phyloP scores from a whole-genome alignment of 2,888 invertebrate species.

The Pandemis corylana region DNA sequence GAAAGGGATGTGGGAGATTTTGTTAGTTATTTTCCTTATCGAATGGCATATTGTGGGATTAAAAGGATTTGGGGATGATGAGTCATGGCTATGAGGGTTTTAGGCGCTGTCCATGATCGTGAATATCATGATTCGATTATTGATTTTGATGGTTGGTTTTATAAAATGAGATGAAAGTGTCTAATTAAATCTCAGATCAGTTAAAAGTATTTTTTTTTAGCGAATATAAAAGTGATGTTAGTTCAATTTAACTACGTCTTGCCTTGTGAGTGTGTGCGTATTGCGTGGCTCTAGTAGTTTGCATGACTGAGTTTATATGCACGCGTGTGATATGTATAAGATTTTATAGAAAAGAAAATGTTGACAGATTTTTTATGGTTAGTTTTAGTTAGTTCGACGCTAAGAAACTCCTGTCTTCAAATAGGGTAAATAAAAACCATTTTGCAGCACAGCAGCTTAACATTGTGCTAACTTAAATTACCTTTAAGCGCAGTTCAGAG shows the following conservation, averaged over 20 bases:
- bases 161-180: too few species aligned
- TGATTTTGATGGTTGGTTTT: not conserved
- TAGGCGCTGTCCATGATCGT: not conserved
- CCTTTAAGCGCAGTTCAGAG: slow-evolving; percentile 9
- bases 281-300: too few species aligned
- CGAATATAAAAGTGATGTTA: too few species aligned
- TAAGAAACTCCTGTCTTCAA: not conserved
- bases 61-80: not conserved
- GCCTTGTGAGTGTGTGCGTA: too few species aligned
- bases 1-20: slow-evolving; percentile 9
- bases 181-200: too few species aligned
- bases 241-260: too few species aligned
- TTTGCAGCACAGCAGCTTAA: not conserved
- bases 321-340: too few species aligned
- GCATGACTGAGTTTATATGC: too few species aligned
- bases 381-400: too few species aligned
- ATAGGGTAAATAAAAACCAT: not conserved
- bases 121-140: not conserved
- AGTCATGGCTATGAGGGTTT: not conserved
- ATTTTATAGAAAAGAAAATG: too few species aligned
- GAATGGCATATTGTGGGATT: not conserved
- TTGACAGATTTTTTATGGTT: too few species aligned
- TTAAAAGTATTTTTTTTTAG: too few species aligned
- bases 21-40: slow-evolving; percentile 20
- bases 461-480: slow-evolving; percentile 20